These are phyloP conservation scores for Leptatherina wallacei DNA, from an alignment of 2,797 vertebrate genomes.

Conservation along the genomic window DNA sequence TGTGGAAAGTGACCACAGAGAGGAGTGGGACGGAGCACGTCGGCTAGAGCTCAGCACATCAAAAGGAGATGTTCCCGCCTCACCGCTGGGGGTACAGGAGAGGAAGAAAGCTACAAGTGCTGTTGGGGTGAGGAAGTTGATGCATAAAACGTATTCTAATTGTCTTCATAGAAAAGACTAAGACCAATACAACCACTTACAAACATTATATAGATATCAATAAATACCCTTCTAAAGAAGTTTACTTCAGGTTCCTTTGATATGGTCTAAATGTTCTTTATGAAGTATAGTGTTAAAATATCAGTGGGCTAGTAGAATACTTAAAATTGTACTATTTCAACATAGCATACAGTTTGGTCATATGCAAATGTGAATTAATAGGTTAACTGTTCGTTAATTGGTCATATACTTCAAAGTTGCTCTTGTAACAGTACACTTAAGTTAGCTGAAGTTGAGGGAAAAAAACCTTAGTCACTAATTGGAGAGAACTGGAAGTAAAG, in stretches of 20 bases:
- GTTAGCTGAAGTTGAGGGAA: no score
- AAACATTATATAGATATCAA: neutral
- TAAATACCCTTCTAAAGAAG: neutral
- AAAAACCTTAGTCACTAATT: no score
- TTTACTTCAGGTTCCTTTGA: neutral
- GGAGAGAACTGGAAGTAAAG: no score
- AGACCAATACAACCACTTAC: neutral
- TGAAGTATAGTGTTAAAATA: neutral
- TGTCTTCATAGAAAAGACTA: neutral
- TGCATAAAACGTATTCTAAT: neutral
- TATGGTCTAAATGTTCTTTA: neutral
- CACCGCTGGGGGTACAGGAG: conserved; percentile 90
- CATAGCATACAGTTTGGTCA: neutral
- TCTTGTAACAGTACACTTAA: no score
- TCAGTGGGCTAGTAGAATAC: neutral
- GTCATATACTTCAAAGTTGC: no score
- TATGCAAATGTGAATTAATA: neutral
- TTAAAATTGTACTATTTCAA: neutral
- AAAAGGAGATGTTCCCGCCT: conserved; percentile 91
- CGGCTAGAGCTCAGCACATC: conserved; percentile 90
- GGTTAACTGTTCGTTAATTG: no score
- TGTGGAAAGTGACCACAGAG: conserved; percentile 92
- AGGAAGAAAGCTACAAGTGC: conserved; percentile 90
- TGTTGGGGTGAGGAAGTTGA: conserved; percentile 86
- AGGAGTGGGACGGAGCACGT: conserved; percentile 92